These are phyloP conservation scores for Zhuqinia jingwanae DNA, from an alignment of 2,888 invertebrate genomes.

Conservation along the genomic window DNA sequence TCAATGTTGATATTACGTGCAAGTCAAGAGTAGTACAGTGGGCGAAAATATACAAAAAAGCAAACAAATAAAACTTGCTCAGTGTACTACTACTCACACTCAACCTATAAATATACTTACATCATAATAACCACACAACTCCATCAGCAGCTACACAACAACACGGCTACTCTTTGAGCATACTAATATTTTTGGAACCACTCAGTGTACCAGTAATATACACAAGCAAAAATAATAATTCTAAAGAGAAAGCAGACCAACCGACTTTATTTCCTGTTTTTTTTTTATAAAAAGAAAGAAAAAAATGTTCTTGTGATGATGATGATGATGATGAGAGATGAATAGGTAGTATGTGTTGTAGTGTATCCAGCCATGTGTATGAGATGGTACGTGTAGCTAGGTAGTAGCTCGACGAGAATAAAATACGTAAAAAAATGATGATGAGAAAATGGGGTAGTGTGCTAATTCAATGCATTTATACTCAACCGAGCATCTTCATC, in stretches of 20 bases:
- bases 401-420: neutral
- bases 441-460: constrained; percentile 39
- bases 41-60: no score
- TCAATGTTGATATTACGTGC: constrained; percentile 14
- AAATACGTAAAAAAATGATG: neutral
- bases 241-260: constrained; percentile 49
- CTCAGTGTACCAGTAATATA: neutral
- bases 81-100: neutral
- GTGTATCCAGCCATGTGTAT: neutral
- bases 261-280: constrained; percentile 33
- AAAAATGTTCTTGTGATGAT: constrained; percentile 32
- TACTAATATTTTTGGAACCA: constrained; percentile 31
- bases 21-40: no score
- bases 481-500: constrained; percentile 13
- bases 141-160: constrained; percentile 17
- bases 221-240: neutral
- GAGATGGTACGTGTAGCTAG: neutral
- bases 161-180: constrained; percentile 26
- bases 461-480: constrained; percentile 59
- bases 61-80: constrained; percentile 39
- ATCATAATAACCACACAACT: neutral
- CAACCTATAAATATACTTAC: constrained; percentile 7
- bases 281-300: constrained; percentile 37
- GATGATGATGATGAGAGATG: constrained; percentile 44
- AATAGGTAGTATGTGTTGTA: constrained; percentile 35